Evolutionary conservation across 2,888 invertebrate species (phyloP), one percentile per base, ranked within the genome.

Genomic region (Papilio protenor): DNA sequence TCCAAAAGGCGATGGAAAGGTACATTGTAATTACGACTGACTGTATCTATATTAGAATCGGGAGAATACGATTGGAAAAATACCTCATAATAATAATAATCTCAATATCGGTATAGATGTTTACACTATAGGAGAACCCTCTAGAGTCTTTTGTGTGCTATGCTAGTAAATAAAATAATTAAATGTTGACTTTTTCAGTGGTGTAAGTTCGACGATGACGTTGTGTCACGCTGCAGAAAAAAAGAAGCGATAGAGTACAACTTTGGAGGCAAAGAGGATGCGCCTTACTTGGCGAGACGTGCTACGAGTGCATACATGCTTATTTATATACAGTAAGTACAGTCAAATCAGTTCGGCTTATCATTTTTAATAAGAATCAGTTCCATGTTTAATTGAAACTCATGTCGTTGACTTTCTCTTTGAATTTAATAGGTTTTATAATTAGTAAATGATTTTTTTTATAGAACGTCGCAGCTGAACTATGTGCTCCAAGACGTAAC

Each of bases 181-280:
- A n/a, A n/a, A n/a, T n/a, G n/a, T n/a, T n/a, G 33, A 5, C 33
- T 33, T 33, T 66, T 75, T 82, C 91, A 98, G 97, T 99, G 99
- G 99, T 99, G 98, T 94, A 99, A 99, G 91, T 99, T 99, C 93
- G 99, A 99, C 89, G 99, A 99, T 90, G 99, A 99, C 91, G 99
- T 99, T n/a, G 99, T 99, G 2, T 99, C 99, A 5, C 96, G 98
- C 77, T 99, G 99, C 94, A 97, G 98, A 76, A 98, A 98, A 89
- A 96, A 97, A 87, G 99, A 99, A 92, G 99, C 99, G 21, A 98
- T 99, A 80, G 98, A 99, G 87, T 97, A 98, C 92, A 99, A 99
- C 92, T 99, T 97, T 90, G 99, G 99, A 16, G 99, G 99, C n/a
- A 98, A 98, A 87, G 97, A 97, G 87, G 98, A 98, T 86, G 97